Percentiles rank a stretch among this genome's conserved stretches.
Evolutionary conservation across 2,797 vertebrate genomes (phyloP).

Genomic region (Heteromormyrus szaboi): DNA sequence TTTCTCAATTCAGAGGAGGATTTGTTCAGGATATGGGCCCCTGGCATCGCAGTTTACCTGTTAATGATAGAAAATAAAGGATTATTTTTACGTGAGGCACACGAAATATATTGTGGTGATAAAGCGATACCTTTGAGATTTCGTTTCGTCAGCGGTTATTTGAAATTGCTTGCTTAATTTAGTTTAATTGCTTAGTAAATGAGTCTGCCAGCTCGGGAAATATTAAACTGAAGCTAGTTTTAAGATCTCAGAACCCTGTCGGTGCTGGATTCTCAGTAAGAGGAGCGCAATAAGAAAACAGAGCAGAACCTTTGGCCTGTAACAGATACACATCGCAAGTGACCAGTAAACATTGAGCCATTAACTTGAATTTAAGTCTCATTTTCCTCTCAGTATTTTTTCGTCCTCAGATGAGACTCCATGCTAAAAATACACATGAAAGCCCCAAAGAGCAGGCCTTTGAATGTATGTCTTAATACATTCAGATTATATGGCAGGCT

Average conservation of each 20-base stretch:
- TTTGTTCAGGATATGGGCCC: neutral
- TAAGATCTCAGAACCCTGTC: neutral
- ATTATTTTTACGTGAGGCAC: neutral
- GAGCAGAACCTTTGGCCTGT: neutral
- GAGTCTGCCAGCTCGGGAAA: neutral
- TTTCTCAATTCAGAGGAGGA: neutral
- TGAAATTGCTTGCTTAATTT: neutral
- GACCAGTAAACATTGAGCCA: neutral
- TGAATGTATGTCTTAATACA: neutral
- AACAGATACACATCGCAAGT: neutral
- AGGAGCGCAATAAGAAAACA: neutral
- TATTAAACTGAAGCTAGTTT: neutral
- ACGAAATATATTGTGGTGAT: neutral
- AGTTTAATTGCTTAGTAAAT: slow-evolving; percentile 6
- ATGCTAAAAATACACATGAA: neutral
- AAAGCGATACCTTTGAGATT: neutral
- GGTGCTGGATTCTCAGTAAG: neutral
- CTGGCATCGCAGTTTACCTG: neutral
- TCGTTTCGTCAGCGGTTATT: neutral
- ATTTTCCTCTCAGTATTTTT: neutral
- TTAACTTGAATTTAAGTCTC: neutral
- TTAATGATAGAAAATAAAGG: neutral
- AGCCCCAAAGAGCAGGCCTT: neutral
- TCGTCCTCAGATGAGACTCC: neutral
- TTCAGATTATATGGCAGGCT: neutral